Conservation (phyloP, 2,797 vertebrate genomes). For the Emydoidea blandingii region DNA sequence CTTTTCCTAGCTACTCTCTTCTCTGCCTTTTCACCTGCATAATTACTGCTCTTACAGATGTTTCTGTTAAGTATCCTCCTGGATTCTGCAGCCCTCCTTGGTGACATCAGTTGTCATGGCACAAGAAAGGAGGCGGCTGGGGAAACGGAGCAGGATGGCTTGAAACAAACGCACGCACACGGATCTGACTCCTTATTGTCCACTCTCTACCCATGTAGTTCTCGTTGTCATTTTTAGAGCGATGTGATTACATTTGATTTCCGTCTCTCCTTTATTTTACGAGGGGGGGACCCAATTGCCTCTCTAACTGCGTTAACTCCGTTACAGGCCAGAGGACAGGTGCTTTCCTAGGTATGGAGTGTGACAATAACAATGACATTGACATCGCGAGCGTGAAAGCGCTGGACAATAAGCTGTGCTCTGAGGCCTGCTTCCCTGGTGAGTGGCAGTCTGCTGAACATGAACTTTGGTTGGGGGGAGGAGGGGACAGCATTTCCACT, state of each 20-base stretch:
- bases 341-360: conserved; percentile 92
- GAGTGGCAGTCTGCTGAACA: conserved; percentile 96
- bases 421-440: conserved; percentile 98
- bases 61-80: neutral
- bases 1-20: neutral
- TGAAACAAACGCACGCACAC: neutral
- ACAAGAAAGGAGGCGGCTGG: neutral
- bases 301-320: conserved; percentile 95
- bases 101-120: neutral
- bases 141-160: neutral
- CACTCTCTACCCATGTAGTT: conserved; percentile 55
- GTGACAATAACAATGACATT: conserved; percentile 99
- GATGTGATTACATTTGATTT: conserved; percentile 8
- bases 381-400: conserved; percentile 93
- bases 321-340: conserved; percentile 97
- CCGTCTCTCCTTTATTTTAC: conserved; percentile 55
- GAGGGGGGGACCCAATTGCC: conserved; percentile 58
- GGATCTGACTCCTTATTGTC: conserved; percentile 63
- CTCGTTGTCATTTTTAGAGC: conserved; percentile 5
- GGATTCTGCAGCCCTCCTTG: neutral
- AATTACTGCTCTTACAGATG: neutral
- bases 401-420: conserved; percentile 99
- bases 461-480: conserved; percentile 82
- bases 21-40: neutral
- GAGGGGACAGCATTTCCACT: neutral